These are phyloP conservation scores for Schizothorax lantsangensis DNA, from an alignment of 2,797 vertebrate genomes.

Conservation along the genomic window DNA sequence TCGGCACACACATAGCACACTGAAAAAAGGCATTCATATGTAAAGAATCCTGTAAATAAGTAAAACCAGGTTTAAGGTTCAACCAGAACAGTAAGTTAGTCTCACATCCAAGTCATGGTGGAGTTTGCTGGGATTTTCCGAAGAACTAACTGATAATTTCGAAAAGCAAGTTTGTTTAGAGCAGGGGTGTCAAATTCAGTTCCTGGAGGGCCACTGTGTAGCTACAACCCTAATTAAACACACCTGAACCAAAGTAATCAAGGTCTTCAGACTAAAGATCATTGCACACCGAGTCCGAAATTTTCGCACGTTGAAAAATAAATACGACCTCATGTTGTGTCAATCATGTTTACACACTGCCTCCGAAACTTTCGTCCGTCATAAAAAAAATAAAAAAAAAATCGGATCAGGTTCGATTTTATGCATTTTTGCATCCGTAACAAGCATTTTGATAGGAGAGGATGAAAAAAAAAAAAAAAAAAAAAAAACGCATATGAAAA, in stretches of 20 bases:
- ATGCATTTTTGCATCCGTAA: too few species aligned
- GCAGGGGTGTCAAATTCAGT: background rate
- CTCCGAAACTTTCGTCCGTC: too few species aligned
- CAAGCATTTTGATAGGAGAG: too few species aligned
- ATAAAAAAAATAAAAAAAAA: too few species aligned
- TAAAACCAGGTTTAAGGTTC: constrained; percentile 14
- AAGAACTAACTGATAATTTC: background rate
- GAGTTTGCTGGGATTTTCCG: background rate
- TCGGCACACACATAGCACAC: background rate
- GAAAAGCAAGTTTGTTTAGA: background rate
- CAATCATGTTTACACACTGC: too few species aligned
- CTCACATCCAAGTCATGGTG: background rate
- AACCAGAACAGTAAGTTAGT: background rate
- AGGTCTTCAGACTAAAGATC: background rate
- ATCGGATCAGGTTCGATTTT: too few species aligned
- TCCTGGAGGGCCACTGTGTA: background rate
- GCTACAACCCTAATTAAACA: background rate
- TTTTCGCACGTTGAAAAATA: too few species aligned
- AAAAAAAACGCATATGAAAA: too few species aligned
- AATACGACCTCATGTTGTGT: too few species aligned
- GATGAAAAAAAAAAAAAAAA: too few species aligned
- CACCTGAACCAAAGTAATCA: background rate
- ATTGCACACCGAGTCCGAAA: too few species aligned
- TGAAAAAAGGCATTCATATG: background rate
- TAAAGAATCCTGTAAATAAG: constrained; percentile 28